A percentile compares a stretch with the other conserved stretches of the same genome.
Conservation (phyloP, 2,797 vertebrate genomes). For the Falco columbarius region DNA sequence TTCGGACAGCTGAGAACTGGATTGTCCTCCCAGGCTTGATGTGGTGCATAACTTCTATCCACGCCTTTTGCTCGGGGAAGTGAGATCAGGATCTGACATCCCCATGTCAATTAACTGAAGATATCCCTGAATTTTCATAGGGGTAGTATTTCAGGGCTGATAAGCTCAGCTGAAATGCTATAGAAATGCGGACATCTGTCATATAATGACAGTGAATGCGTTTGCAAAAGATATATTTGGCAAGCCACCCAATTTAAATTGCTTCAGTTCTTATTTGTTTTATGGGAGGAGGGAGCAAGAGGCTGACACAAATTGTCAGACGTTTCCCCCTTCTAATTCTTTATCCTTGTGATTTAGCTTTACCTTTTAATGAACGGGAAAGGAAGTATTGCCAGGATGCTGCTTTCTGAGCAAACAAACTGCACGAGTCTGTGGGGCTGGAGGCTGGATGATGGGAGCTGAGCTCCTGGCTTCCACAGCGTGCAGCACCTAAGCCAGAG, state of each 20-base stretch:
- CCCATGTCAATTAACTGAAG: not conserved
- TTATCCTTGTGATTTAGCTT: slow-evolving; percentile 19
- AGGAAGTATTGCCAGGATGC: not conserved
- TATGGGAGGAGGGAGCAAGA: not conserved
- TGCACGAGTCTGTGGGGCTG: not conserved
- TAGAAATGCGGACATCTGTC: not conserved
- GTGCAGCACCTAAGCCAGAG: not conserved
- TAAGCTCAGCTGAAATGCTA: not conserved
- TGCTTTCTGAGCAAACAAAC: not conserved
- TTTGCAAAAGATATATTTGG: not conserved
- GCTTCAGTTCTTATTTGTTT: slow-evolving; percentile 32
- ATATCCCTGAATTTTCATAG: not conserved
- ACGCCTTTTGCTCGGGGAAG: not conserved
- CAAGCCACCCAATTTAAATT: slow-evolving; percentile 17
- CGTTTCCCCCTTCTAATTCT: not conserved
- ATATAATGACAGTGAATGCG: not conserved
- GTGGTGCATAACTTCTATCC: not conserved
- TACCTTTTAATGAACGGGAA: not conserved
- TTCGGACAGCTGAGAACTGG: not conserved
- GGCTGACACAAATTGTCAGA: not conserved
- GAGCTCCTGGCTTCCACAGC: not conserved
- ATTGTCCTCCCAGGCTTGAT: not conserved
- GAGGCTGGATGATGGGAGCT: not conserved
- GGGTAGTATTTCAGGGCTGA: not conserved
- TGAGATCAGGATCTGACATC: not conserved